These are phyloP conservation scores for Mellilla xanthometata DNA, from an alignment of 2,888 invertebrate genomes.

Conservation along the genomic window DNA sequence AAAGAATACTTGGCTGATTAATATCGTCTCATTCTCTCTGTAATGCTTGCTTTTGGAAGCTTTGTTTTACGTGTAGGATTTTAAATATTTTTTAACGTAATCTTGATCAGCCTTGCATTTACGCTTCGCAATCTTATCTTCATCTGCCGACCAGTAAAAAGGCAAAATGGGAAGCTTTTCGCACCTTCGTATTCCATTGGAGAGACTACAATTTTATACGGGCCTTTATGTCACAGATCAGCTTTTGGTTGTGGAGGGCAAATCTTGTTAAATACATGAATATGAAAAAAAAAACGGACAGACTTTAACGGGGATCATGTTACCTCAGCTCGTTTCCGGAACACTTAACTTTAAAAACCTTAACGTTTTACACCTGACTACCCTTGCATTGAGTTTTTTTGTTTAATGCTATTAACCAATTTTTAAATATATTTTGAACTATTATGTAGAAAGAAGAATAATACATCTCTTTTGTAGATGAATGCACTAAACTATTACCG, in stretches of 20 bases:
- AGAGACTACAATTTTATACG: conserved; percentile 52
- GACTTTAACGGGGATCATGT: conserved; percentile 55
- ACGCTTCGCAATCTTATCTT: conserved; percentile 3
- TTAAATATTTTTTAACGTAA: too few relatives aligned
- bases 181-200: conserved; percentile 43
- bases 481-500: too few relatives aligned
- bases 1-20: background rate
- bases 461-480: too few relatives aligned
- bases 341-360: conserved; percentile 54
- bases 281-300: conserved; percentile 40
- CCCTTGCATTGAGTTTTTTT: conserved; percentile 47
- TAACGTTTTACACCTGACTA: conserved; percentile 65
- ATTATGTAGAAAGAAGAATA: too few relatives aligned
- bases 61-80: background rate
- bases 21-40: background rate
- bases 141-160: conserved; percentile 4
- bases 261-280: conserved; percentile 71
- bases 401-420: conserved; percentile 43
- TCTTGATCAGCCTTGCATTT: conserved; percentile 1
- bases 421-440: conserved; percentile 27
- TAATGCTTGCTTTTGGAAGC: background rate
- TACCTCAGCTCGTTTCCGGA: conserved; percentile 65
- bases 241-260: conserved; percentile 49
- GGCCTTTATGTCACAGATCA: conserved; percentile 49
- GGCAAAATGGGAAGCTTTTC: conserved; percentile 31